Conservation (phyloP, 2,113 vertebrate species). For the Sphyrna mokarran region DNA sequence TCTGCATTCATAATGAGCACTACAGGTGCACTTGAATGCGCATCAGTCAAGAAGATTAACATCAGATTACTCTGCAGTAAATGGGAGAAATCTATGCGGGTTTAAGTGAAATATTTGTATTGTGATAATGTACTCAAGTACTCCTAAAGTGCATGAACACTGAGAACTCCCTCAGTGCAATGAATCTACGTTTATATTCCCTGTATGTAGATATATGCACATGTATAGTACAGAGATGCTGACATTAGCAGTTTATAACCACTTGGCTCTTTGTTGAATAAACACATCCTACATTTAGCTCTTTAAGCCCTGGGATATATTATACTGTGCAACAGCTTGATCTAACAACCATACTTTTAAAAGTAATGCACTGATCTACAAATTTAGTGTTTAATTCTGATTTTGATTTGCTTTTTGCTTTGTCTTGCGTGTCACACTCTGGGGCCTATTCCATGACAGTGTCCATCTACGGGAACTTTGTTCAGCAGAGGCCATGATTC, state of each 20-base stretch:
- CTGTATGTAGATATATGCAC: neutral
- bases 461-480: neutral
- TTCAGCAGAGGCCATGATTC: neutral
- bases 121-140: slow-evolving; percentile 14
- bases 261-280: neutral
- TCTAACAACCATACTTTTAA: neutral
- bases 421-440: neutral
- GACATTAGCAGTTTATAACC: neutral
- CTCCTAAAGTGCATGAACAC: neutral
- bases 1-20: slow-evolving; percentile 19
- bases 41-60: slow-evolving; percentile 34
- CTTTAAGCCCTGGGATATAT: neutral
- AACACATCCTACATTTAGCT: neutral
- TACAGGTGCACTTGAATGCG: slow-evolving; percentile 28
- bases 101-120: slow-evolving; percentile 31
- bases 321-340: neutral
- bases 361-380: neutral
- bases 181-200: neutral
- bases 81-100: neutral
- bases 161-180: neutral
- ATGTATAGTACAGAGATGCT: neutral
- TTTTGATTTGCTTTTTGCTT: neutral
- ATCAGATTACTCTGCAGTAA: neutral
- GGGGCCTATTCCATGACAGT: neutral
- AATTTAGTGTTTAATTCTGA: neutral